These are phyloP conservation scores for Pao palembangensis DNA, from an alignment of 2,113 vertebrate species.

Conservation along the genomic window DNA sequence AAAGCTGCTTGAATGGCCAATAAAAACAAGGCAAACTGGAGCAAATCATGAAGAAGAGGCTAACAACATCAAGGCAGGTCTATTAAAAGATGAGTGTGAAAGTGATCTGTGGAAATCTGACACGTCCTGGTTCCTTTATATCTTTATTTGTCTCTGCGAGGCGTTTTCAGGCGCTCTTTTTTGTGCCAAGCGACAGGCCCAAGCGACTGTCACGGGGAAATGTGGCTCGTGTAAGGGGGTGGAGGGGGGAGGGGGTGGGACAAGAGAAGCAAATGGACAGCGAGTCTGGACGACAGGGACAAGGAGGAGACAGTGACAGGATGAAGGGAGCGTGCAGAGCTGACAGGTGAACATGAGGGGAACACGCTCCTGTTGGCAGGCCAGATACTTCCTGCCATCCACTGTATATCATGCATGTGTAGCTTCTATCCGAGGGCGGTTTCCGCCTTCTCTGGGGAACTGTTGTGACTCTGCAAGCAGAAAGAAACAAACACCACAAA, in stretches of 20 bases:
- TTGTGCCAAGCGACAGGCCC: no score
- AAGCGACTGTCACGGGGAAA: slow-evolving; percentile 5
- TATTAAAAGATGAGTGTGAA: slow-evolving; percentile 18
- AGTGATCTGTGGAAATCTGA: neutral
- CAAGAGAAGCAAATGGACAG: slow-evolving; percentile 2
- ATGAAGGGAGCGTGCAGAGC: slow-evolving; percentile 6
- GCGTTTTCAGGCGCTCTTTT: no score
- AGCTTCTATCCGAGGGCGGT: slow-evolving; percentile 36
- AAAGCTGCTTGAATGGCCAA: slow-evolving; percentile 10
- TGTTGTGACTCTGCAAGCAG: slow-evolving; percentile 39
- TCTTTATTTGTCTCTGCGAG: slow-evolving; percentile 2
- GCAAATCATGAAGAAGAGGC: slow-evolving; percentile 13
- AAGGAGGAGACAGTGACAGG: slow-evolving; percentile 10
- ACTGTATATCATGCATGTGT: slow-evolving; percentile 39
- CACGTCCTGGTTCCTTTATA: neutral
- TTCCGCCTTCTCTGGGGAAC: slow-evolving; percentile 25
- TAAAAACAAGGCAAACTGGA: slow-evolving; percentile 9
- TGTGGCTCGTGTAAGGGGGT: slow-evolving; percentile 6
- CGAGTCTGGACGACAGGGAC: slow-evolving; percentile 7
- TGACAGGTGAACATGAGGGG: slow-evolving; percentile 42
- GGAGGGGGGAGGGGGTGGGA: slow-evolving; percentile 17
- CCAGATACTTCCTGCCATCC: slow-evolving; percentile 31
- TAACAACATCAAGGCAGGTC: slow-evolving; percentile 7
- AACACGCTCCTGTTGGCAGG: slow-evolving; percentile 22
- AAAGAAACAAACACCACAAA: slow-evolving; percentile 38